Evolutionary conservation across 1,140 invertebrate genomes (phyloP), one percentile per base, ranked within the genome.

Genomic region (Drosophila nannoptera): DNA sequence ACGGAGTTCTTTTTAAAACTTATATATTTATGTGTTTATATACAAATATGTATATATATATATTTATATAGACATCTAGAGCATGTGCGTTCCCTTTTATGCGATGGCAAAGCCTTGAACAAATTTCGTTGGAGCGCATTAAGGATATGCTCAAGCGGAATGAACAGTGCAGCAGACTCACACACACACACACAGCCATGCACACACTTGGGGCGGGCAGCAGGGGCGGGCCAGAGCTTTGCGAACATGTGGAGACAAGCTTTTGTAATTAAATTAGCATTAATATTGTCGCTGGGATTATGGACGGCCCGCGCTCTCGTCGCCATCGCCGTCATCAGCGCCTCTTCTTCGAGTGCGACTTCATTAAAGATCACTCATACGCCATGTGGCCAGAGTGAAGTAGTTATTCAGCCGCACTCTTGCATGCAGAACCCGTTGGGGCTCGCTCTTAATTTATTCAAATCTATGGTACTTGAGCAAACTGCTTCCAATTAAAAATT

Each of bases 191-290:
- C n/a, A n/a, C n/a, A 53, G 56, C 50, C 67, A 69, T 65, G 32
- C 38, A 22, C 12, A 7, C 48, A 32, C 22, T 22, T 2, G 32
- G 33, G 42, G n/a, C 2, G 36, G 29, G 29, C 4, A 6, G 31
- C 9, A 3, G 7, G 32, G 14, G 8, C 11, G 11, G 56, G 54
- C 7, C 59, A 22, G 22, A 3, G 63, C 48, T 49, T 43, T 46
- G 52, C 35, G 58, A 56, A 62, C 73, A 67, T 36, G 62, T 59
- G 53, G 54, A 74, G 69, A 77, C 76, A 81, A 67, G 73, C 66
- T 78, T 70, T 75, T 64, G 65, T 73, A 78, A 78, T 81, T 75
- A 78, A 73, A 83, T 84, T 80, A 78, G 80, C 75, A 68, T 81
- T 76, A 78, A 76, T 73, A 64, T 55, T 49, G 65, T 78, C 67